Percentiles rank a stretch among this genome's conserved stretches.
phyloP scores from a whole-genome alignment of 2,113 vertebrate genomes.

The Scopus umbretta region DNA sequence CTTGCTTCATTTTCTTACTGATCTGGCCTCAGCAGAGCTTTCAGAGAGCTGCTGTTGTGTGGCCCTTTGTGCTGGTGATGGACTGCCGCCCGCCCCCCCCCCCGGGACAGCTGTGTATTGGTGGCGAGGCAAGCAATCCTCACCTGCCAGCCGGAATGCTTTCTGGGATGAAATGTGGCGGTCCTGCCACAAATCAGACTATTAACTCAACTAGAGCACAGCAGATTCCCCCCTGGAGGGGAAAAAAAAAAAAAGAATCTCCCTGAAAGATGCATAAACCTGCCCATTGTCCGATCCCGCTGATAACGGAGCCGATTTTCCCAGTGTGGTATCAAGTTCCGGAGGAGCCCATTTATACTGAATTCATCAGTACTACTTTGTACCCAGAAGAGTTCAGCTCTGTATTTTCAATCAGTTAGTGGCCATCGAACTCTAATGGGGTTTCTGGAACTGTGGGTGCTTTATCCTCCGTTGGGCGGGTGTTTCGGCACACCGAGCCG shows the following conservation, averaged over 20 bases:
- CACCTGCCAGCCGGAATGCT: neutral
- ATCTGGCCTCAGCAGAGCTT: neutral
- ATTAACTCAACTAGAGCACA: neutral
- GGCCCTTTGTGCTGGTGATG: neutral
- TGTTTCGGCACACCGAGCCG: accelerated
- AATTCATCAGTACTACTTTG: slow-evolving; percentile 24
- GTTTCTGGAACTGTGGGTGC: slow-evolving; percentile 28
- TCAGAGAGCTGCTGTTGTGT: neutral
- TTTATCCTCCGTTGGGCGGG: neutral
- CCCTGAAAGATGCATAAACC: neutral
- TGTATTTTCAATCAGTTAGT: slow-evolving; percentile 37
- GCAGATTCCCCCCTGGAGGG: neutral
- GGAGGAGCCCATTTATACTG: neutral
- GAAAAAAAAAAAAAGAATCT: neutral
- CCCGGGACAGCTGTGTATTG: neutral
- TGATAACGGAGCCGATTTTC: neutral
- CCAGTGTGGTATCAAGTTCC: neutral
- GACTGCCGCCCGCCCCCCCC: neutral
- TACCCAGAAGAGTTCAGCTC: slow-evolving; percentile 14
- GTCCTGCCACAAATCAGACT: neutral
- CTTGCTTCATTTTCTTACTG: neutral
- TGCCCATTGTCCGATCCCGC: neutral
- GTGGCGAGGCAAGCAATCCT: neutral
- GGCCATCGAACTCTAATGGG: slow-evolving; percentile 18
- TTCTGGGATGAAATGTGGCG: neutral